phyloP scores from a whole-genome alignment of 2,888 invertebrate genomes.

The Pyrochroa serraticornis region DNA sequence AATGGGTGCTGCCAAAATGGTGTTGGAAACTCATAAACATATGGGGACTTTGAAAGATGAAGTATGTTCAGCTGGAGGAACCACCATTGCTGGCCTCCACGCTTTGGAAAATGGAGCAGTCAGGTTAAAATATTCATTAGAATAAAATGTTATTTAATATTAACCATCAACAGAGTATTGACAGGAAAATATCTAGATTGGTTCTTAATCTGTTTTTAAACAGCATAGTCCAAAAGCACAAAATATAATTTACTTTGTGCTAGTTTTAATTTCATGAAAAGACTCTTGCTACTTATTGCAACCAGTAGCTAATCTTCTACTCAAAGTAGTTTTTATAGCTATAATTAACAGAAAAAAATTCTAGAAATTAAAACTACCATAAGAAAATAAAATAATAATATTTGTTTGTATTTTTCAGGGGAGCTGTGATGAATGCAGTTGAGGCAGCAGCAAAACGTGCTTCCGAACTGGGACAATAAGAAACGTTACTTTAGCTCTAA shows the following conservation, averaged over 20 bases:
- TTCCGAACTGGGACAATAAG: constrained; percentile 57
- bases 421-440: constrained; percentile 79
- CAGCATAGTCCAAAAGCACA: no score
- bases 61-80: constrained; percentile 90
- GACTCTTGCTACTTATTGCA: no score
- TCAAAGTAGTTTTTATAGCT: no score
- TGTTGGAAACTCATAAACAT: constrained; percentile 76
- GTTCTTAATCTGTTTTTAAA: no score
- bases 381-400: no score
- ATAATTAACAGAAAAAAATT: no score
- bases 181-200: constrained; percentile 28
- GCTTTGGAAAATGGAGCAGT: constrained; percentile 78
- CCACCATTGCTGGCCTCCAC: constrained; percentile 85
- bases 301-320: no score
- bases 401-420: constrained; percentile 61
- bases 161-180: neutral
- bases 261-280: no score
- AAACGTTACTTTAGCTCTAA: constrained; percentile 30
- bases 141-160: neutral
- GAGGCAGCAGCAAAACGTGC: constrained; percentile 71
- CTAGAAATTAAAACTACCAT: no score
- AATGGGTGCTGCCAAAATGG: constrained; percentile 79
- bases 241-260: no score
- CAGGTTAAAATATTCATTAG: constrained; percentile 61
- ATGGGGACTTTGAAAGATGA: constrained; percentile 81